Base-by-base conservation (phyloP, 2,888 invertebrate species). In the Agrotis exclamationis region DNA sequence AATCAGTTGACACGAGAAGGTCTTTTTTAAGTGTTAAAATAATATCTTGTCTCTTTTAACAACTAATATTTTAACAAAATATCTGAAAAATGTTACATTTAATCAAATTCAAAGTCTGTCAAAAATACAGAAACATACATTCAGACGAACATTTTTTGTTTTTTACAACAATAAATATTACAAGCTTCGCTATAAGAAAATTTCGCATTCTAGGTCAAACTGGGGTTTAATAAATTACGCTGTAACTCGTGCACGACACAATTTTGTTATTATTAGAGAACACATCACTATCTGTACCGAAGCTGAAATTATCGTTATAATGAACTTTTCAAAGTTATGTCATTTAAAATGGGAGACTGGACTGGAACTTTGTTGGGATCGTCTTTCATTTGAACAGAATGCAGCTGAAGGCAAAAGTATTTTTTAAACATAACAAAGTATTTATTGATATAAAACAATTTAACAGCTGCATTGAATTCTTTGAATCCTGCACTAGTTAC, bases 181-280 rank as follows among this genome's bases (percentile, higher is more conserved):
- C 11, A 79, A 45, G 53, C 56, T n/a, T 48, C 47, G 16, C 39
- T 59, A 5, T 59, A 24, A 22, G 28, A 59, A 57, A 56, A 3
- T 48, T 22, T 50, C 54, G 14, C 68, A 81, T 80, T 80, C 70
- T 81, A 64, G 79, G 70, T 71, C 82, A 63, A 54, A 53, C 63
- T 63, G 82, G 20, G 76, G 79, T 70, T 74, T 77, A 51, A 81
- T 79, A 69, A 69, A 81, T 74, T 67, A 63, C 67, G 14, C 18
- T 45, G 20, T 69, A 20, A 64, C 68, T 63, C 58, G 45, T 24
- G 9, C 18, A 47, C 24, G 70, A 79, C 70, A 66, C 51, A 24
- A 68, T 65, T 68, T 54, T 20, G 48, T 56, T 76, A 80, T 79
- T 64, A 54, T 57, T 79, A 75, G 53, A 56, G 9, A 28, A 18